Conservation (phyloP, 2,888 invertebrate genomes). For the Heliconius cydno region DNA sequence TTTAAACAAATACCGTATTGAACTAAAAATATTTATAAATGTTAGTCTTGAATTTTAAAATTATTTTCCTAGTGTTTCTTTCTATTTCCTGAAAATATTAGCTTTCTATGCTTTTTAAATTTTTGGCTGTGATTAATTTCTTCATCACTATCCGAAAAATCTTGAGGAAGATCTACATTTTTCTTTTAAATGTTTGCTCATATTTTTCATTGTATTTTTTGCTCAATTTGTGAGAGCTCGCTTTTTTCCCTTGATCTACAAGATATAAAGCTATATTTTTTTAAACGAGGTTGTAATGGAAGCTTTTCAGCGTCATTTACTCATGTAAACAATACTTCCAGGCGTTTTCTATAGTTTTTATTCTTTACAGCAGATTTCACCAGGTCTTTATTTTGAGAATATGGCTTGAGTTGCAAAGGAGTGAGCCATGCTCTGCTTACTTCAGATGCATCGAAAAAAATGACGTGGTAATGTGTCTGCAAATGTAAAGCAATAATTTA, state of each 20-base stretch:
- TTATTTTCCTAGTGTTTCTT: background rate
- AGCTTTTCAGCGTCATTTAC: conserved; percentile 71
- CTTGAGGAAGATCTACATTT: conserved; percentile 62
- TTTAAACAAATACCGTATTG: too few relatives aligned
- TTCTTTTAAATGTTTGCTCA: conserved; percentile 56
- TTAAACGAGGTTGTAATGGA: conserved; percentile 62
- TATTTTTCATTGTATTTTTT: conserved; percentile 57
- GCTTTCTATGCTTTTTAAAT: conserved; percentile 53
- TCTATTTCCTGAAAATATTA: conserved; percentile 55
- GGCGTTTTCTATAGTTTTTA: conserved; percentile 60
- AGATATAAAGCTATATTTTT: conserved; percentile 74
- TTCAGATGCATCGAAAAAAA: conserved; percentile 75
- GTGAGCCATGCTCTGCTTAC: conserved; percentile 78
- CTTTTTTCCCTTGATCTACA: conserved; percentile 70
- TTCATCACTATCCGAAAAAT: conserved; percentile 57
- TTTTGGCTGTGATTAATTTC: conserved; percentile 27
- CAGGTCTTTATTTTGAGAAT: conserved; percentile 55
- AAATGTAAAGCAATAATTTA: conserved; percentile 48
- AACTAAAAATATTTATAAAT: too few relatives aligned
- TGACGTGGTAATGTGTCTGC: conserved; percentile 82
- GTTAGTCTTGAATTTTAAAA: too few relatives aligned
- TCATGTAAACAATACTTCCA: conserved; percentile 64
- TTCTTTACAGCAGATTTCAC: conserved; percentile 50
- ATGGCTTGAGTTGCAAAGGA: conserved; percentile 67
- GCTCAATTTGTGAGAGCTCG: conserved; percentile 63